These are phyloP conservation scores for Furcifer pardalis DNA, from an alignment of 2,797 vertebrate species.

Conservation along the genomic window DNA sequence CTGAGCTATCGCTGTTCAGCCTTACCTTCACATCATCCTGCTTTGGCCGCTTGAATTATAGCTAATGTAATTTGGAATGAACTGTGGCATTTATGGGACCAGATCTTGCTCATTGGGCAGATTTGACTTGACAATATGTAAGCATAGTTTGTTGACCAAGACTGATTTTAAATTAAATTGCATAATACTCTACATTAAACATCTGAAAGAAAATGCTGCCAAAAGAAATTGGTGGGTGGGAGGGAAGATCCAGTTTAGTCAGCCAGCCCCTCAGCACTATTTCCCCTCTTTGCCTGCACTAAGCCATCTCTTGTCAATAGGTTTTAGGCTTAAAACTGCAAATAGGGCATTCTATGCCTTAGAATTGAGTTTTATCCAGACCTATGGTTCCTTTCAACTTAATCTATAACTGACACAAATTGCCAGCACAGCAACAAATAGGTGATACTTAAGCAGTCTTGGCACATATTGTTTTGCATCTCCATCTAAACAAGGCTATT, in stretches of 20 bases:
- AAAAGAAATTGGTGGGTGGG: conserved; percentile 11
- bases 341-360: conserved; percentile 62
- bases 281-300: conserved; percentile 36
- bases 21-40: not conserved
- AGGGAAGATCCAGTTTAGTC: conserved; percentile 37
- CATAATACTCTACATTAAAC: conserved; percentile 19
- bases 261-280: conserved; percentile 10
- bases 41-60: not conserved
- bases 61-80: not conserved
- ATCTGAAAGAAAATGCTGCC: conserved; percentile 21
- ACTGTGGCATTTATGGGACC: not conserved
- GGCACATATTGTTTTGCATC: conserved; percentile 23
- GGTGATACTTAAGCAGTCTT: conserved; percentile 45
- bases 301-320: conserved; percentile 53
- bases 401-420: conserved; percentile 51
- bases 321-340: conserved; percentile 66
- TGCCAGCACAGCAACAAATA: conserved; percentile 23
- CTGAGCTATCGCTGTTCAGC: not conserved
- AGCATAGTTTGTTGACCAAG: not conserved
- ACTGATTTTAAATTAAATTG: conserved; percentile 32
- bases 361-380: conserved; percentile 63
- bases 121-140: not conserved
- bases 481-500: conserved; percentile 33
- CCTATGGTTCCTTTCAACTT: conserved; percentile 49
- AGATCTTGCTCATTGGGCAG: not conserved